A percentile compares a stretch with the other conserved stretches of the same genome.
phyloP scores from a whole-genome alignment of 2,797 vertebrate genomes.

The Glossophaga mutica region DNA sequence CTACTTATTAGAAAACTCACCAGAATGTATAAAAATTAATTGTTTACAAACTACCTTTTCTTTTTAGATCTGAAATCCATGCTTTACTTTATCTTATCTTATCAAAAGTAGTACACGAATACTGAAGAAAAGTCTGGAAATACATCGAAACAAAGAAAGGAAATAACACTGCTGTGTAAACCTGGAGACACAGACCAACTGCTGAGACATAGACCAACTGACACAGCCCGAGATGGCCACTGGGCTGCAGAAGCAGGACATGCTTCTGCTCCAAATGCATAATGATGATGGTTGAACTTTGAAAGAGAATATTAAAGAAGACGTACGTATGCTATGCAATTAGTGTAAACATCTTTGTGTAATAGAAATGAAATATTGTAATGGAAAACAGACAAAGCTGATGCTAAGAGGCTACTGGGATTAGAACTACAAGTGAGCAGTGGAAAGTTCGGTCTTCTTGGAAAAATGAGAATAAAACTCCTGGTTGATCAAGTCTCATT shows the following conservation, averaged over 20 bases:
- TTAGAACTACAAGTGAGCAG: neutral
- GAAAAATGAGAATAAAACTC: neutral
- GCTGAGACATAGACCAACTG: too few relatives aligned
- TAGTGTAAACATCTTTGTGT: neutral
- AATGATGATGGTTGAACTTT: neutral
- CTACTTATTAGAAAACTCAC: slow-evolving; percentile 27
- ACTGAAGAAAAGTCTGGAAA: neutral
- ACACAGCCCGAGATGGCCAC: neutral
- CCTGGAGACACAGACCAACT: neutral
- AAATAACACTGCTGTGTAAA: neutral
- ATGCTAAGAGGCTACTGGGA: neutral
- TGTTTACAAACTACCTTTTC: neutral
- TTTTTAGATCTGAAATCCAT: neutral
- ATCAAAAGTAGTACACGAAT: neutral
- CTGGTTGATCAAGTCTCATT: neutral
- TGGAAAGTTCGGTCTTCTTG: neutral
- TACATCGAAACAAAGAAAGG: neutral
- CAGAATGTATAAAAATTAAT: neutral
- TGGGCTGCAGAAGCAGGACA: neutral
- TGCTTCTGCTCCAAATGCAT: neutral
- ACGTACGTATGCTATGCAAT: neutral
- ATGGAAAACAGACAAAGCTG: neutral
- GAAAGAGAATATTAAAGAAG: neutral
- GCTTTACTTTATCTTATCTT: neutral
- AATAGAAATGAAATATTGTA: neutral